Evolutionary conservation across 2,888 invertebrate genomes (phyloP).

Genomic region (Drosophila nigritarsus): DNA sequence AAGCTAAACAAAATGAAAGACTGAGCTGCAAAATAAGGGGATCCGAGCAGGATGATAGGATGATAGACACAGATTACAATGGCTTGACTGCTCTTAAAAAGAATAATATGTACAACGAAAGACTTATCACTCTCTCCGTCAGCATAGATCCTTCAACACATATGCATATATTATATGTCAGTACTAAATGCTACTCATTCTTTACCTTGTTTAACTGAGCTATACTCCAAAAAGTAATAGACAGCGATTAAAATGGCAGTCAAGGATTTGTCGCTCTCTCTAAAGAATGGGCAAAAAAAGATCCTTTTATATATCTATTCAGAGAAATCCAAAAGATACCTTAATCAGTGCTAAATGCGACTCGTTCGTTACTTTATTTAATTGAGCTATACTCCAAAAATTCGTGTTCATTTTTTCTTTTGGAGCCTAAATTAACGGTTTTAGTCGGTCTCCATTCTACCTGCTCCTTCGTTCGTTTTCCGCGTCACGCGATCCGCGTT

Average conservation of each 20-base stretch:
- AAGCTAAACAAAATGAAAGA: slow-evolving; percentile 50
- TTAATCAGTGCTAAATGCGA: slow-evolving; percentile 1
- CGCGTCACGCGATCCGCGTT: slow-evolving; percentile 64
- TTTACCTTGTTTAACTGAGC: neutral
- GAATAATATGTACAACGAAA: neutral
- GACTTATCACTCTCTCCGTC: no score
- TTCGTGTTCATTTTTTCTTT: neutral
- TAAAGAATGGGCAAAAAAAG: neutral
- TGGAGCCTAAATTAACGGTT: slow-evolving; percentile 38
- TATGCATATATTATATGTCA: no score
- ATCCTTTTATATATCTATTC: neutral
- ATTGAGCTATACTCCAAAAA: slow-evolving; percentile 13
- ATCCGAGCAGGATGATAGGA: slow-evolving; percentile 22
- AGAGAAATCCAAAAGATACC: slow-evolving; percentile 1
- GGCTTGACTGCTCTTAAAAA: neutral
- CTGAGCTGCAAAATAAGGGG: slow-evolving; percentile 42
- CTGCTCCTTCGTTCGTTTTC: slow-evolving; percentile 27
- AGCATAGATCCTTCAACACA: no score
- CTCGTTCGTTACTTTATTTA: slow-evolving; percentile 3
- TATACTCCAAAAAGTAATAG: neutral
- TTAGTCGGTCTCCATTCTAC: slow-evolving; percentile 3
- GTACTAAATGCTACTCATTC: neutral
- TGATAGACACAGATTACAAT: neutral
- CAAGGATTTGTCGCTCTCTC: neutral
- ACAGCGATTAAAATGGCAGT: neutral